Base-by-base conservation (phyloP, 2,797 vertebrate genomes). In the Meda fulgida region DNA sequence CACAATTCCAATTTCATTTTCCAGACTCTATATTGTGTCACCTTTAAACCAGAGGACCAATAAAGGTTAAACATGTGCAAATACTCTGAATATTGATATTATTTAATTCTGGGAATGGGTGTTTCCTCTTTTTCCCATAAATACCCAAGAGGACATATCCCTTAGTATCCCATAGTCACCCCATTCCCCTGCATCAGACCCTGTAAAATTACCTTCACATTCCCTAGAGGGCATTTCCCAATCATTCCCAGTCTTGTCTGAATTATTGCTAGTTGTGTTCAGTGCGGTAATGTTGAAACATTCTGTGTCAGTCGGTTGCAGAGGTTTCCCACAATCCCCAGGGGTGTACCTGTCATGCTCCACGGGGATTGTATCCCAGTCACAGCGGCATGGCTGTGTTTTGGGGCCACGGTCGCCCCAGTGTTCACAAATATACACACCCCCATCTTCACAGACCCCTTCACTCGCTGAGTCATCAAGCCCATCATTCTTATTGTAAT, bases 401-500 rank as follows among this genome's bases (percentile, higher is more conserved):
- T 87, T 83, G 43, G 63, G 84, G 86, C 78, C 81, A 90, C 75
- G 86, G 87, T 89, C 80, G 43, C 70, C 67, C 51, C 23, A 85
- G 34, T 69, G 79, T 87, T 82, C 87, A 90, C 88, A 92, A 90
- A 80, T 91, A 91, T 91, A 93, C 82, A n/a, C 88, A 83, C 88
- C 26, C n/a, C 81, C 81, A 85, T 65, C 72, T 85, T 89, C 72
- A 83, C 26, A 75, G 34, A 55, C 43, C 78, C 89, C 89, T 87
- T 92, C 89, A 91, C 86, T 91, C 87, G 90, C 89, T 91, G 89
- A 77, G 91, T 89, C 91, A 92, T 91, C 93, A 94, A 94, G 92
- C 94, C 92, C 92, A 95, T 95, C 93, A 94, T 90, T 95, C 94
- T 94, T 94, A 92, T 89, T 92, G 81, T 84, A 90, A 89, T 92